Conservation (phyloP, 2,113 vertebrate species). For the Chitala chitala region DNA sequence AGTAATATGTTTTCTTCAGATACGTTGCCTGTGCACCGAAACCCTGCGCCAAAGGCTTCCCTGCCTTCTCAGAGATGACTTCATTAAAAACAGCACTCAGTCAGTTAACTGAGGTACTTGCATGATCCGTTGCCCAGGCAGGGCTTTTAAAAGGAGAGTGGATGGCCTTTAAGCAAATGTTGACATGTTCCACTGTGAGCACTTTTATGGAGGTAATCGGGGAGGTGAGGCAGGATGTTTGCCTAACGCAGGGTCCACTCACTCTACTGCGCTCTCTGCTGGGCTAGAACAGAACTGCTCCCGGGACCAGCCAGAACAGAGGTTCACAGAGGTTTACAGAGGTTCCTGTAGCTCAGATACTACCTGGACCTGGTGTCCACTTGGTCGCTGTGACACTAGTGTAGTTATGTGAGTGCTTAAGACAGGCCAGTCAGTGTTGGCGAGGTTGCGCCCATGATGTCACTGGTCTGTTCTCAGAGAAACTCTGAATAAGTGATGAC, state of each 20-base stretch:
- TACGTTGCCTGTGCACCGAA: too few species aligned
- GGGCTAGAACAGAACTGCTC: too few species aligned
- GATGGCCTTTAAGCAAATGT: constrained; percentile 7
- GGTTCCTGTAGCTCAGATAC: too few species aligned
- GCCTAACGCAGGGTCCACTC: too few species aligned
- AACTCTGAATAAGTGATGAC: too few species aligned
- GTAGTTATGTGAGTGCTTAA: too few species aligned
- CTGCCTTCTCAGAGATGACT: too few species aligned
- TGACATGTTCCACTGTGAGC: neutral
- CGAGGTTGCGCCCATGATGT: neutral
- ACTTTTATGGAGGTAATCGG: neutral
- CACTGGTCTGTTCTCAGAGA: neutral
- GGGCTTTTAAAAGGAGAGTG: neutral
- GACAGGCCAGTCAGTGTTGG: neutral
- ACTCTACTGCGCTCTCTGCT: too few species aligned
- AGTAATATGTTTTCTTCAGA: too few species aligned
- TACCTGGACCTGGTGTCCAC: too few species aligned
- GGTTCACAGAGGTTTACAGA: too few species aligned
- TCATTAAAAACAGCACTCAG: neutral
- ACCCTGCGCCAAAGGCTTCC: neutral
- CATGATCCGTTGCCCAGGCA: neutral
- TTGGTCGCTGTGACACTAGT: neutral
- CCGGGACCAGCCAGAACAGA: too few species aligned
- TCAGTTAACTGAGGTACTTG: neutral
- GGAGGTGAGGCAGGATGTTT: neutral